phyloP scores from a whole-genome alignment of 2,113 vertebrate species.

The Ariopsis seemanni region DNA sequence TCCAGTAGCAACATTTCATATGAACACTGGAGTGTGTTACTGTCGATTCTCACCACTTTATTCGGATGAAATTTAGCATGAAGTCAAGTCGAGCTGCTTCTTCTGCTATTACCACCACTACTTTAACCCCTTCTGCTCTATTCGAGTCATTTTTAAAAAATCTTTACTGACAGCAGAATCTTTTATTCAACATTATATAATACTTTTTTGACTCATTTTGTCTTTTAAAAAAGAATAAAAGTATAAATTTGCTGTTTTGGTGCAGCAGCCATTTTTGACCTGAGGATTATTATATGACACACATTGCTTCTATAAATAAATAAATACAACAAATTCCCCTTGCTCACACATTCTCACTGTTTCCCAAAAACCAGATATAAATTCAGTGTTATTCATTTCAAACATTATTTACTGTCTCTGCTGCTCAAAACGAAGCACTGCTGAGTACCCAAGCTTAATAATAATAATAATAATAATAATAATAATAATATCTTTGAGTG shows the following conservation, averaged over 20 bases:
- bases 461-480: not conserved
- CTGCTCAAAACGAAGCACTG: not conserved
- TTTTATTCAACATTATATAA: not conserved
- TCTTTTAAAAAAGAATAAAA: not conserved
- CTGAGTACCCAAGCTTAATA: not conserved
- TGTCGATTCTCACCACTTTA: not conserved
- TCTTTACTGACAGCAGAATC: not conserved
- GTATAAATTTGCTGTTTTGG: not conserved
- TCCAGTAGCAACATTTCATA: not conserved
- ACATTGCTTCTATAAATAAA: not conserved
- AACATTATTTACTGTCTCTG: not conserved
- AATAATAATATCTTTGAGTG: not conserved
- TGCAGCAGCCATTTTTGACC: not conserved
- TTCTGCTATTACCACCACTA: too few species aligned
- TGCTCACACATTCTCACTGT: not conserved
- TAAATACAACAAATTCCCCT: not conserved
- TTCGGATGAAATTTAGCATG: not conserved
- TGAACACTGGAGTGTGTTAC: not conserved
- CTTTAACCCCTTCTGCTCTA: not conserved
- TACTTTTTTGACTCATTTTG: not conserved
- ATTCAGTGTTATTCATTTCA: not conserved
- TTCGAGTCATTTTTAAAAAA: not conserved
- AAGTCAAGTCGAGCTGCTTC: too few species aligned
- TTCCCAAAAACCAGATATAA: not conserved
- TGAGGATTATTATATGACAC: not conserved